These are phyloP conservation scores for Acomys russatus DNA, from an alignment of 2,797 vertebrate species.

Conservation along the genomic window DNA sequence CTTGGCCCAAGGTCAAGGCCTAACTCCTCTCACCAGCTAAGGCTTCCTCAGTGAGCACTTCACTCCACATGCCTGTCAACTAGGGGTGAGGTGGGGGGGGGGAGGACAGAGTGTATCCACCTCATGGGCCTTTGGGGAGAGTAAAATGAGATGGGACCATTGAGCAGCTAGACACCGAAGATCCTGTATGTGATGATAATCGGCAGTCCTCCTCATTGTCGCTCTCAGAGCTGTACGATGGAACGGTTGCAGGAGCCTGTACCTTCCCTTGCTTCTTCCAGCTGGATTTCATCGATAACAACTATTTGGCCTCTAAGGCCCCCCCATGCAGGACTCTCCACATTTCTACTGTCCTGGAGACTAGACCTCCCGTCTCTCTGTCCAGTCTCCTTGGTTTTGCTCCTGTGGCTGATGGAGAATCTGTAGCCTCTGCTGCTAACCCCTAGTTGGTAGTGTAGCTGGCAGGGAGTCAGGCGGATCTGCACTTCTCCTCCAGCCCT, in stretches of 20 bases:
- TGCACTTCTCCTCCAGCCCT: not conserved
- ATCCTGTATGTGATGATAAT: accelerated
- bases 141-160: not conserved
- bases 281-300: not conserved
- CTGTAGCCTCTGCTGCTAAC: not conserved
- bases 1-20: not conserved
- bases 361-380: not conserved
- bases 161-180: accelerated
- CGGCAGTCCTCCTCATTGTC: accelerated
- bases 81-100: not conserved
- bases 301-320: not conserved
- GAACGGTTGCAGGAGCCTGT: accelerated
- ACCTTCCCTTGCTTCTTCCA: not conserved
- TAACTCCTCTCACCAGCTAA: not conserved
- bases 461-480: not conserved
- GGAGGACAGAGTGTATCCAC: accelerated
- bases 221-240: accelerated
- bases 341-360: not conserved
- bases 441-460: not conserved
- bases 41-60: not conserved
- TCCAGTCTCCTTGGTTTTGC: accelerated
- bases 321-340: too few relatives aligned
- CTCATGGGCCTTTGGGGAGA: accelerated
- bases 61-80: too few relatives aligned
- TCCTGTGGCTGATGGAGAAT: not conserved